Evolutionary conservation across 37 sponge, comb jelly and placozoan genomes (phyloP).

Genomic region (Tethya wilhelma): DNA sequence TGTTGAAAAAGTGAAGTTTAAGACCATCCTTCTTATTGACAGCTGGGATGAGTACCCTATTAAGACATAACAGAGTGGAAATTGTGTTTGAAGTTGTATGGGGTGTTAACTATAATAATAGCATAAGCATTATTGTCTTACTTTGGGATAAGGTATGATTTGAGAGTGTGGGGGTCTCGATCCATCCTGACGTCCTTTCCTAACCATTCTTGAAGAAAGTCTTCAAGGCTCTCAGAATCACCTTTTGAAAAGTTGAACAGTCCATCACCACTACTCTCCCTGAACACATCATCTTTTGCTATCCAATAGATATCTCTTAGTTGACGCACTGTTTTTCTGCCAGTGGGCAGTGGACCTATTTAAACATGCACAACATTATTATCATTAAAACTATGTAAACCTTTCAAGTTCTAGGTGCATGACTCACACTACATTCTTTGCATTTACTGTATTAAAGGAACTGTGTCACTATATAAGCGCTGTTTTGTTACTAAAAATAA

Average conservation of each 20-base stretch:
- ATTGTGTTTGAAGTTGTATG: background rate
- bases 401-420: too few relatives aligned
- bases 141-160: too few relatives aligned
- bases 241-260: constrained; percentile 3
- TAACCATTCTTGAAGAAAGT: constrained; percentile 11
- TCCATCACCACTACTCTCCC: background rate
- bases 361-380: too few relatives aligned
- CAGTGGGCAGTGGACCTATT: too few relatives aligned
- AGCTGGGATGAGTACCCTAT: constrained; percentile 38
- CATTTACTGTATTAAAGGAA: too few relatives aligned
- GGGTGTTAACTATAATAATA: background rate
- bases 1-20: constrained; percentile 48
- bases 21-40: constrained; percentile 32
- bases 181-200: constrained; percentile 16
- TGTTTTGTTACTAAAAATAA: too few relatives aligned
- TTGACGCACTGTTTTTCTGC: constrained; percentile 13
- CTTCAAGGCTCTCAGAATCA: constrained; percentile 1
- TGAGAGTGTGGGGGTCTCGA: too few relatives aligned
- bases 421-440: too few relatives aligned
- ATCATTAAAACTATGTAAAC: too few relatives aligned
- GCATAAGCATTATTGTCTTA: background rate
- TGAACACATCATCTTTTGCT: constrained; percentile 13
- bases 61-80: too few relatives aligned
- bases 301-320: constrained; percentile 8
- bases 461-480: too few relatives aligned